Conservation (phyloP, 2,888 invertebrate species). For the Sepioteuthis lessoniana region DNA sequence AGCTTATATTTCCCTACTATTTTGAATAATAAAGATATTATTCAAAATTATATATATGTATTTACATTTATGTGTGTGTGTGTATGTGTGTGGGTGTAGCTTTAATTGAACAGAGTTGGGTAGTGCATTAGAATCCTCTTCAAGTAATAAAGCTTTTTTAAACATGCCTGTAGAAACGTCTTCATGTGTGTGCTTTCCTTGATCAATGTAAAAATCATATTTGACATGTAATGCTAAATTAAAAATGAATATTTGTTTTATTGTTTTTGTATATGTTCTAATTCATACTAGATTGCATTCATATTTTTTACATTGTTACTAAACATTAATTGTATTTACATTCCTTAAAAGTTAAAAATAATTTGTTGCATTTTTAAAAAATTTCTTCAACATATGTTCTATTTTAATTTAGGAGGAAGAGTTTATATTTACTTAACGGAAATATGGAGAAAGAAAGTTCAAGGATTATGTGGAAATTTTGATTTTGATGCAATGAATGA, state of each 20-base stretch:
- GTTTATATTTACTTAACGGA: neutral
- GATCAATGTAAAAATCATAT: neutral
- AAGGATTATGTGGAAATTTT: constrained; percentile 23
- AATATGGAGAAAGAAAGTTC: constrained; percentile 14
- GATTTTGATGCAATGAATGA: neutral
- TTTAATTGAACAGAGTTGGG: no score
- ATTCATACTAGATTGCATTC: neutral
- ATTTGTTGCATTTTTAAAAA: neutral
- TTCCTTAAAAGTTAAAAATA: neutral
- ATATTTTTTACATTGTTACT: neutral
- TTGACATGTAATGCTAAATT: neutral
- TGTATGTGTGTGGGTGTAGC: no score
- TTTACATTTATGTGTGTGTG: no score
- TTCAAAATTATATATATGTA: no score
- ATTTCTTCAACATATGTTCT: neutral
- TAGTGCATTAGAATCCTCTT: no score
- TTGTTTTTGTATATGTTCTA: neutral
- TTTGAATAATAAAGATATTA: no score
- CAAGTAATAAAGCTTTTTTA: neutral
- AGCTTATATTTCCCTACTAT: no score
- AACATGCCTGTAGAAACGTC: no score
- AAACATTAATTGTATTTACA: neutral
- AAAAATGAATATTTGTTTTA: neutral
- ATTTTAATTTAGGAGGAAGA: neutral
- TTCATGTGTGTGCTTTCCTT: neutral